These are phyloP conservation scores for Tricholauxania praeusta DNA, from an alignment of 2,888 invertebrate species.

Conservation along the genomic window DNA sequence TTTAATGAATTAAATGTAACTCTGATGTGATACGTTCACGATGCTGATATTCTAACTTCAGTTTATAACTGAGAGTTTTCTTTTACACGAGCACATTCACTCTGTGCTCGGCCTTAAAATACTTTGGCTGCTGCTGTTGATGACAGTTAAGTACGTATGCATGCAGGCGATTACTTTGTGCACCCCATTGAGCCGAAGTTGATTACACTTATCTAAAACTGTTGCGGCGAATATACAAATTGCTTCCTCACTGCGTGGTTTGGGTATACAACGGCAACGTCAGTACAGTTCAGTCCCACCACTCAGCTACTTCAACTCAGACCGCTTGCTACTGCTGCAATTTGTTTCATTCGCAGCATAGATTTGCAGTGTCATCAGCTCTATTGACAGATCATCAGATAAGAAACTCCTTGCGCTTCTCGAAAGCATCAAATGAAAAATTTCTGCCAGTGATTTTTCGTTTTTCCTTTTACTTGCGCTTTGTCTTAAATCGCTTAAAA, in stretches of 20 bases:
- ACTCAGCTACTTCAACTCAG: neutral
- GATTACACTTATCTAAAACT: constrained; percentile 56
- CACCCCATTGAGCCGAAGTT: constrained; percentile 52
- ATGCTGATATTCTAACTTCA: too few relatives aligned
- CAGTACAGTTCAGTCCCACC: neutral
- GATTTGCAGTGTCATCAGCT: constrained; percentile 30
- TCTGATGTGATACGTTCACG: too few relatives aligned
- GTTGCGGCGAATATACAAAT: constrained; percentile 40
- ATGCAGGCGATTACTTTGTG: constrained; percentile 23
- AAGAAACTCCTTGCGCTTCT: neutral
- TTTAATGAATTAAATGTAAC: too few relatives aligned
- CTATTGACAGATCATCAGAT: constrained; percentile 34
- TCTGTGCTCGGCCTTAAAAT: too few relatives aligned
- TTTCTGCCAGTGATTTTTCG: neutral
- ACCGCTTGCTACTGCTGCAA: constrained; percentile 9
- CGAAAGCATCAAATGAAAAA: constrained; percentile 5
- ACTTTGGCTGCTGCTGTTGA: neutral
- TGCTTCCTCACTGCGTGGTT: too few relatives aligned
- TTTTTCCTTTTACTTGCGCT: constrained; percentile 15
- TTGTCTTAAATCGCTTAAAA: constrained; percentile 46
- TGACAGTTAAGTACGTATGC: constrained; percentile 40
- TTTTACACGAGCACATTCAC: too few relatives aligned
- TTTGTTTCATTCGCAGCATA: constrained; percentile 6
- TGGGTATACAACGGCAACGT: constrained; percentile 17
- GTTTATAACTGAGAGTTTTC: too few relatives aligned